Base-by-base conservation (phyloP, 2,113 vertebrate species). In the Proterorhinus semilunaris region DNA sequence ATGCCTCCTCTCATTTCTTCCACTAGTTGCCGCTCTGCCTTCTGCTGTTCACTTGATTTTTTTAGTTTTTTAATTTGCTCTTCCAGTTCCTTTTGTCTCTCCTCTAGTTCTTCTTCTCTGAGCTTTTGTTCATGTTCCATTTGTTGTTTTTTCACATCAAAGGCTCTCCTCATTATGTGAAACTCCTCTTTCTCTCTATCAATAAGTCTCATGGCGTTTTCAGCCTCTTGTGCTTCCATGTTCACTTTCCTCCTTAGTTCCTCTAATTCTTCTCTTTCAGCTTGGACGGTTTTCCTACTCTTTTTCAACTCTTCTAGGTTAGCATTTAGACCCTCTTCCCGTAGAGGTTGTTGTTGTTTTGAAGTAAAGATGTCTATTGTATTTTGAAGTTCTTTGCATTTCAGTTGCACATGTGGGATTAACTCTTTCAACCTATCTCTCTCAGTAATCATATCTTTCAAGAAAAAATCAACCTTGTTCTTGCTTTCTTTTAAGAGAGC, bases 61-160 rank as follows among this genome's bases (percentile, higher is more conserved):
- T 62, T 17, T 27, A 69, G 13, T 3, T 52, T 58, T n/a, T 62
- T 27, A 27, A 13, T 65, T 62, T 71, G 57, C 49, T 8, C 21
- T 54, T 66, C 10, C 8, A 76, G 55, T 17, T 73, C 70, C 10
- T 70, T 48, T 47, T 57, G 72, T 62, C 69, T 48, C 6, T 64
- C 51, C 51, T 62, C 54, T 6, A 51, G 36, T 44, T 66, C 45
- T 42, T 57, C 62, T 66, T 9, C 17, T 42, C 65, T 69, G 4
- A 69, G 21, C 68, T 65, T 48, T 16, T 44, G 11, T 44, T 44
- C 42, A 7, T 61, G 36, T 61, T 43, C 58, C 42, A 36, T 61
- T 54, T 17, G 8, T 17, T 54, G 16, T 10, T 17, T 54, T 15
- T 8, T 54, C 52, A 54, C 8, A 54, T 54, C 8, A 44, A 44